A percentile compares a stretch with the other conserved stretches of the same genome.
These are phyloP conservation scores for Calameuta pallipes DNA, from an alignment of 2,888 invertebrate species.

Conservation along the genomic window DNA sequence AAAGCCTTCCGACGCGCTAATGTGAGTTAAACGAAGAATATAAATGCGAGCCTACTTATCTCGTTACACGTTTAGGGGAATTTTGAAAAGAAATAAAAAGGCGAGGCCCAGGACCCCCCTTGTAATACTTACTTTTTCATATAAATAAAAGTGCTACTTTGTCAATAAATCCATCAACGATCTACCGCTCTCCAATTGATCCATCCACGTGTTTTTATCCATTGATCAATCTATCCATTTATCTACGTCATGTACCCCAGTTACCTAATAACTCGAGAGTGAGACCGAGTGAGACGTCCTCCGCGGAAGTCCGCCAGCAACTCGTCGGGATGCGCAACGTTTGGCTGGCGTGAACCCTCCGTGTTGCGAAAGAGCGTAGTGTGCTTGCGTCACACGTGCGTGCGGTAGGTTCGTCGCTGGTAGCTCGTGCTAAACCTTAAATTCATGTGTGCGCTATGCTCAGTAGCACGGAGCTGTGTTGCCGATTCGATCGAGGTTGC, in stretches of 20 bases:
- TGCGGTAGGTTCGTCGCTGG: constrained; percentile 15
- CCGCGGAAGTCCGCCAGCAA: not conserved
- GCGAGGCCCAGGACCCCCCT: constrained; percentile 43
- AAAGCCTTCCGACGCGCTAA: not conserved
- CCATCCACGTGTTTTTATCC: not conserved
- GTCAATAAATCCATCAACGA: constrained; percentile 46
- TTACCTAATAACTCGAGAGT: not conserved
- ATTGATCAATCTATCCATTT: not conserved
- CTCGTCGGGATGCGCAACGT: not conserved
- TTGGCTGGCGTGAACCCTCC: constrained; percentile 22
- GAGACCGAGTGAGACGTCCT: not conserved
- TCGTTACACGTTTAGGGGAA: not conserved
- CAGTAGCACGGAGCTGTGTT: constrained; percentile 12
- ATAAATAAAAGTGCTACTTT: constrained; percentile 64
- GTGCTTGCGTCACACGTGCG: constrained; percentile 31
- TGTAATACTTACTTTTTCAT: constrained; percentile 63
- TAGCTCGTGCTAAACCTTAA: not conserved
- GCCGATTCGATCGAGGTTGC: not conserved
- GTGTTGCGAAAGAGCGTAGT: constrained; percentile 18
- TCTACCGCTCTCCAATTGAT: too few relatives aligned
- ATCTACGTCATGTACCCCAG: not conserved
- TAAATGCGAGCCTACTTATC: not conserved
- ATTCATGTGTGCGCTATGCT: constrained; percentile 8
- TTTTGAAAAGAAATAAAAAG: constrained; percentile 21
- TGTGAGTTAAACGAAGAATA: not conserved